phyloP scores from a whole-genome alignment of 2,113 vertebrate species.

The Pachycephala philippinensis region DNA sequence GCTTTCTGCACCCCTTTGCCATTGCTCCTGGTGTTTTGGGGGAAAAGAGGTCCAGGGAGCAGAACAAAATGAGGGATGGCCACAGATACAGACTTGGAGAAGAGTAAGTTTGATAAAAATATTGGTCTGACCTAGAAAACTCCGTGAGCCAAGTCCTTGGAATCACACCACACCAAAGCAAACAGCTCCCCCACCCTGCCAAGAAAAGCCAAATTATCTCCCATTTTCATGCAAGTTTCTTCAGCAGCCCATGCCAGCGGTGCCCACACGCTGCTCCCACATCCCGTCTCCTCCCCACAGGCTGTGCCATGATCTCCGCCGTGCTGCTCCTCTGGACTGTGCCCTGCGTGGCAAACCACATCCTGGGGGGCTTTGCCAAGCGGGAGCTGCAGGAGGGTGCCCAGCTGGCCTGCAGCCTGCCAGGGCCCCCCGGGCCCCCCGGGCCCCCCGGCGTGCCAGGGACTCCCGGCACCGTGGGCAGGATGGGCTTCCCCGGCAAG shows the following conservation, averaged over 20 bases:
- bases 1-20: neutral
- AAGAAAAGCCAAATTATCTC: neutral
- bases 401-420: slow-evolving; percentile 86
- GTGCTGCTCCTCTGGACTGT: slow-evolving; percentile 76
- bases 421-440: slow-evolving; percentile 82
- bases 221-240: neutral
- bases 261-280: neutral
- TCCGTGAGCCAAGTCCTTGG: neutral
- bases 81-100: neutral
- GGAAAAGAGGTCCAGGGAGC: neutral
- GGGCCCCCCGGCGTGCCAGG: slow-evolving; percentile 83
- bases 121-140: neutral
- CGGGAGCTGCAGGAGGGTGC: slow-evolving; percentile 74
- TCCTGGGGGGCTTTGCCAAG: slow-evolving; percentile 64
- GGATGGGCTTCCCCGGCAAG: slow-evolving; percentile 86
- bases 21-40: neutral
- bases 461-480: slow-evolving; percentile 78
- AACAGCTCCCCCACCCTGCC: neutral
- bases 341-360: slow-evolving; percentile 76
- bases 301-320: slow-evolving; percentile 76
- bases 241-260: fast-evolving
- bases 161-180: neutral
- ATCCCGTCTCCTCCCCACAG: slow-evolving; percentile 38
- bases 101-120: neutral
- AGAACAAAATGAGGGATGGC: neutral